A percentile compares a stretch with the other conserved stretches of the same genome.
Conservation (phyloP, 2,888 invertebrate species). For the Malthinus flaveolus region DNA sequence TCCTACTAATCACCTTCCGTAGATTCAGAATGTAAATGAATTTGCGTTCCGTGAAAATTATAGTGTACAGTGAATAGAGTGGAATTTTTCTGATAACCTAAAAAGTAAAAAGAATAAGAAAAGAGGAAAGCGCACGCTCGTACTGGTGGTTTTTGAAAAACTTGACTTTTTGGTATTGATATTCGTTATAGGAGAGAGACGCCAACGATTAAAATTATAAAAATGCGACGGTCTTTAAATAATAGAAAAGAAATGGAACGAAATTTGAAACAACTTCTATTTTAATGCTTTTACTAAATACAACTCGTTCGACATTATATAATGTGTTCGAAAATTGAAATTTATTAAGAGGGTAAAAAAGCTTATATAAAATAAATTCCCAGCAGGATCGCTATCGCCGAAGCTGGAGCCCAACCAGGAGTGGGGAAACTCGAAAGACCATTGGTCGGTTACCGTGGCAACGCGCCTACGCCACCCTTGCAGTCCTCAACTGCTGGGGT, state of each 20-base stretch:
- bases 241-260: conserved; percentile 10
- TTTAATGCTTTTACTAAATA: conserved; percentile 24
- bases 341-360: conserved; percentile 31
- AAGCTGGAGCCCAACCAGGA: conserved; percentile 21
- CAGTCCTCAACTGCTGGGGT: conserved; percentile 39
- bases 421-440: conserved; percentile 40
- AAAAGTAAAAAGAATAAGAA: too few species aligned
- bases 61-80: too few species aligned
- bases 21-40: too few species aligned
- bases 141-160: too few species aligned
- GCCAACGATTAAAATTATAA: too few species aligned
- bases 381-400: conserved; percentile 29
- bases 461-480: conserved; percentile 49
- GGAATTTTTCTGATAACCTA: too few species aligned
- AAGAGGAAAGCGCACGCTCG: too few species aligned
- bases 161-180: too few species aligned
- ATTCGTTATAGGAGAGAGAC: too few species aligned
- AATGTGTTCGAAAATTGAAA: conserved; percentile 28
- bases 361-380: conserved; percentile 30
- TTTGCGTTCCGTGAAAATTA: too few species aligned
- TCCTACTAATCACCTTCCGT: too few species aligned
- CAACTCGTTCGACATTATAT: conserved; percentile 22
- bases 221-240: not conserved
- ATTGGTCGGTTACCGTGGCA: conserved; percentile 48
- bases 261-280: conserved; percentile 11